A percentile compares a stretch with the other conserved stretches of the same genome.
Evolutionary conservation across 2,888 invertebrate genomes (phyloP).

Genomic region (Rhagonycha lutea): DNA sequence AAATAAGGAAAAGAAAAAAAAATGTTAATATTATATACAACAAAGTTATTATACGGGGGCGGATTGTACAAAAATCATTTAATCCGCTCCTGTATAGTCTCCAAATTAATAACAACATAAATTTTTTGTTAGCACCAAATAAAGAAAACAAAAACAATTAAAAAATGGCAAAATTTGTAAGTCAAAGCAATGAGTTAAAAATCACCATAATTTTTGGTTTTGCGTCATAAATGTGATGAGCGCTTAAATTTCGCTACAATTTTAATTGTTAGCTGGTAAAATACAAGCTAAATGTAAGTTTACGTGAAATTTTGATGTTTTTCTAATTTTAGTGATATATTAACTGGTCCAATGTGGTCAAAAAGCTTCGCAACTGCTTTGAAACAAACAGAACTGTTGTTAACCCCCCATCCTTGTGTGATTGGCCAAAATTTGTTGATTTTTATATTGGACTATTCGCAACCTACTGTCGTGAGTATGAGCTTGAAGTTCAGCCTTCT

Average conservation of each 20-base stretch:
- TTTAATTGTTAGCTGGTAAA: neutral
- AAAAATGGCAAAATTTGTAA: neutral
- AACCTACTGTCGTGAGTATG: too few relatives aligned
- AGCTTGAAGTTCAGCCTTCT: too few relatives aligned
- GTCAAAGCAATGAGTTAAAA: neutral
- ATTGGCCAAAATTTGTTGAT: too few relatives aligned
- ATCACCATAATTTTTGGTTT: neutral
- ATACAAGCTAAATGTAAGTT: neutral
- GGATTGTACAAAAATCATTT: neutral
- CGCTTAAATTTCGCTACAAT: neutral
- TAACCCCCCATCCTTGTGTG: neutral
- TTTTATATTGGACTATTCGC: too few relatives aligned
- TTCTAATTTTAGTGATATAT: neutral
- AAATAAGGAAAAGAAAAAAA: constrained; percentile 34
- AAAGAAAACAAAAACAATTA: neutral
- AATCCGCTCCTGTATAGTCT: neutral
- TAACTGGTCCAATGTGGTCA: neutral
- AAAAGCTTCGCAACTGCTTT: neutral
- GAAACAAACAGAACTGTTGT: neutral
- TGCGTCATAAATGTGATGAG: neutral
- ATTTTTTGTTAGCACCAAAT: neutral
- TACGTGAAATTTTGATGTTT: neutral
- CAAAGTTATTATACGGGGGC: neutral
- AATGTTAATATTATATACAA: constrained; percentile 30
- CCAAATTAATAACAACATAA: neutral